Evolutionary conservation across 2,113 vertebrate species (phyloP).

Genomic region (Meleagris gallopavo): DNA sequence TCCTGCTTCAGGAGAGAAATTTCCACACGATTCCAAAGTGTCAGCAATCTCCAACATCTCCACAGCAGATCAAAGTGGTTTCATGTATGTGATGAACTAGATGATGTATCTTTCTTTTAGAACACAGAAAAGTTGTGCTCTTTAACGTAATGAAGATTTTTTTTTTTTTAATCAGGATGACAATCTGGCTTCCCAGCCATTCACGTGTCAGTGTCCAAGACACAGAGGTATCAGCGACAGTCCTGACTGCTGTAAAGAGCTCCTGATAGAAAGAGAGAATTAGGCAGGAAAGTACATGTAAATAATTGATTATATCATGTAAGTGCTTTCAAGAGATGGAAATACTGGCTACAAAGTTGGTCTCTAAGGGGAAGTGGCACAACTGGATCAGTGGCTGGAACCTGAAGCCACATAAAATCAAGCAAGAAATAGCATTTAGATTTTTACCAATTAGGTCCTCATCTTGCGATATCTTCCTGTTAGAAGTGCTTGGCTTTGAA

Average conservation of each 20-base stretch:
- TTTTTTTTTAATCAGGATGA: neutral
- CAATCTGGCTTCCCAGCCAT: neutral
- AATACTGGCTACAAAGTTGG: neutral
- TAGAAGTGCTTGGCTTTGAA: neutral
- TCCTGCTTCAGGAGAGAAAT: neutral
- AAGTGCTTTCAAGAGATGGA: neutral
- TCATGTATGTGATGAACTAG: too few species aligned
- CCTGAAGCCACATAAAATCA: neutral
- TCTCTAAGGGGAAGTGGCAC: neutral
- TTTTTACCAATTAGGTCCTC: neutral
- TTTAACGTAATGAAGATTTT: neutral
- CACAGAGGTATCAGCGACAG: neutral
- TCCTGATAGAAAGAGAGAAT: neutral
- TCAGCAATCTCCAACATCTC: neutral
- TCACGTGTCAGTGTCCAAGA: accelerated
- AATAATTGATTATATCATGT: neutral
- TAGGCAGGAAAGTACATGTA: neutral
- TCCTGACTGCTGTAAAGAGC: neutral
- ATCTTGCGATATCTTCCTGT: neutral
- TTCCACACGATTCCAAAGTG: too few species aligned
- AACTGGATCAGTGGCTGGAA: neutral
- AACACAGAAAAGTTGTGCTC: neutral
- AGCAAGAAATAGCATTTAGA: neutral
- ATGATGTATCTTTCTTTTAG: neutral
- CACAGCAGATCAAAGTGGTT: neutral